Conservation (phyloP, 2,113 vertebrate species). For the Lophotis ruficrista region DNA sequence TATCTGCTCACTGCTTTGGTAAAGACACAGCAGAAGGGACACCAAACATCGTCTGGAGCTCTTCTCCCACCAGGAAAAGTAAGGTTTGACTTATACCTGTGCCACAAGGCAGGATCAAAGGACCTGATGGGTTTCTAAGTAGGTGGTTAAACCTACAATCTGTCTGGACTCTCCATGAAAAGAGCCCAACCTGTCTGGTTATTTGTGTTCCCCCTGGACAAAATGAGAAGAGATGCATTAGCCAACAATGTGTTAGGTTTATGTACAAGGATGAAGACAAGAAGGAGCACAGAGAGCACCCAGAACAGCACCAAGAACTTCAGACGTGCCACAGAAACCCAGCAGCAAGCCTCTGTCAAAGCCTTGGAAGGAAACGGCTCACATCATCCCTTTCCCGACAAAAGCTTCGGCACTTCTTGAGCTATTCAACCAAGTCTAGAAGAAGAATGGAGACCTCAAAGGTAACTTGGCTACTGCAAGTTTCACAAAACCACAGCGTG, state of each 20-base stretch:
- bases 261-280: background rate
- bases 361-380: background rate
- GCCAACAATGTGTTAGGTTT: background rate
- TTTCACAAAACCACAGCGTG: background rate
- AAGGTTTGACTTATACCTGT: background rate
- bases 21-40: background rate
- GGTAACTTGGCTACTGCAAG: background rate
- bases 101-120: background rate
- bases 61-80: background rate
- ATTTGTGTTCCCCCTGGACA: background rate
- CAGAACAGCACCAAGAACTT: background rate
- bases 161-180: background rate
- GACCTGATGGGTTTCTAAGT: background rate
- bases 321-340: rapidly evolving
- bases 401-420: background rate
- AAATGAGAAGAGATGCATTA: rapidly evolving
- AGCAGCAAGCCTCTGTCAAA: background rate
- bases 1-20: background rate
- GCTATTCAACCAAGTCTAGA: background rate
- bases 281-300: background rate
- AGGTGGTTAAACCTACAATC: background rate
- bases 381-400: background rate
- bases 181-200: background rate
- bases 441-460: background rate
- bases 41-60: background rate